Evolutionary conservation across 2,888 invertebrate genomes (phyloP).

Genomic region (Magallana nippona): DNA sequence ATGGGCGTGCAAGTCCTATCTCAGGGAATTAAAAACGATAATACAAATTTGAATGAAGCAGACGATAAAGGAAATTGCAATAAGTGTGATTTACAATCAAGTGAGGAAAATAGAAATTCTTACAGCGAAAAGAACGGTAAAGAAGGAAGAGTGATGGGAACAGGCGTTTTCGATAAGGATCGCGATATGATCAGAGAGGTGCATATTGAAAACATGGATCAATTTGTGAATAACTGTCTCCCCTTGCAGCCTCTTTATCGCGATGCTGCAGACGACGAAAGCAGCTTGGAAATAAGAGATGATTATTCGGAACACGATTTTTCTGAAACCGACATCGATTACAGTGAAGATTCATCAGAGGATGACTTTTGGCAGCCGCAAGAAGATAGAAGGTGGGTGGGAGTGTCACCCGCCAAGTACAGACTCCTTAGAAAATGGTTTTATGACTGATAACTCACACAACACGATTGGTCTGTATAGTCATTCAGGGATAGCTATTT

Average conservation of each 20-base stretch:
- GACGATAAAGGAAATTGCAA: background rate
- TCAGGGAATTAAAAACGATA: background rate
- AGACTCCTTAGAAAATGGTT: background rate
- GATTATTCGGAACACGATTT: background rate
- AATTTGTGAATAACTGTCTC: background rate
- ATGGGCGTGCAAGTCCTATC: background rate
- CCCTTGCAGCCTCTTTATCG: background rate
- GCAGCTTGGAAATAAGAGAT: background rate
- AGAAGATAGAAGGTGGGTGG: background rate
- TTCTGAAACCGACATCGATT: constrained; percentile 4
- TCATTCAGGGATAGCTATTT: too few relatives aligned
- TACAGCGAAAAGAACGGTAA: background rate
- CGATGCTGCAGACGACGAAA: background rate
- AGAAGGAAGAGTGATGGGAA: background rate
- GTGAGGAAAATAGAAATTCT: background rate
- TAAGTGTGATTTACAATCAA: background rate
- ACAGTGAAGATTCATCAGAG: background rate
- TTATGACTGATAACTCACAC: background rate
- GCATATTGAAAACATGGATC: background rate
- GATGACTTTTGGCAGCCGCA: background rate
- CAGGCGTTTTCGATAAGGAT: background rate
- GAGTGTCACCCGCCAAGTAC: constrained; percentile 13
- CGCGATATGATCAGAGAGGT: background rate
- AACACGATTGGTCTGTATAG: too few relatives aligned
- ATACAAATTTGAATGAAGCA: background rate